Conservation (phyloP, 2,113 vertebrate genomes). For the Danionella cerebrum region DNA sequence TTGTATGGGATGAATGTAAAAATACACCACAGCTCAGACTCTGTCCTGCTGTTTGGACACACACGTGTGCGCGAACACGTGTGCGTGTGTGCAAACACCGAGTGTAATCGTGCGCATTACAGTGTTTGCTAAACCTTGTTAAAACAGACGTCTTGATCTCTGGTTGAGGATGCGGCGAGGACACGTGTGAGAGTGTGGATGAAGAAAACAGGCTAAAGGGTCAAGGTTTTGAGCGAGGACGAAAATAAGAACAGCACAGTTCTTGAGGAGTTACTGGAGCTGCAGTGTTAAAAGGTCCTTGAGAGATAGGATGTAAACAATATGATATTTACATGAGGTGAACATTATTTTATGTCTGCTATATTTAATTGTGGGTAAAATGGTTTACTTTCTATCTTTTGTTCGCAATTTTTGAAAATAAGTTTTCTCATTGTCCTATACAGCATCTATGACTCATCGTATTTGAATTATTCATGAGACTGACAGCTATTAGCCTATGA, state of each 20-base stretch:
- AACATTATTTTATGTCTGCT: too few species aligned
- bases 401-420: too few species aligned
- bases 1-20: constrained; percentile 28
- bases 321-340: too few species aligned
- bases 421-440: too few species aligned
- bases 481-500: too few species aligned
- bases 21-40: constrained; percentile 22
- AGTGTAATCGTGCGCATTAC: not conserved
- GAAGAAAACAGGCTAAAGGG: not conserved
- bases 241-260: not conserved
- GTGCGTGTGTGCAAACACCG: not conserved
- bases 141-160: not conserved
- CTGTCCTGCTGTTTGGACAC: not conserved
- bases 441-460: too few species aligned
- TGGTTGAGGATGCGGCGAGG: not conserved
- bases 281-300: too few species aligned
- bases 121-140: constrained; percentile 11
- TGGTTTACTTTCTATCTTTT: too few species aligned
- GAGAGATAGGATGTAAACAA: too few species aligned
- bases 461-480: too few species aligned
- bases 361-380: too few species aligned
- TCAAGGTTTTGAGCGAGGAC: not conserved
- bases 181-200: not conserved
- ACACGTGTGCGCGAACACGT: not conserved
- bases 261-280: not conserved